Base-by-base conservation (phyloP, 2,888 invertebrate genomes). In the Pyrrhosoma nymphula region DNA sequence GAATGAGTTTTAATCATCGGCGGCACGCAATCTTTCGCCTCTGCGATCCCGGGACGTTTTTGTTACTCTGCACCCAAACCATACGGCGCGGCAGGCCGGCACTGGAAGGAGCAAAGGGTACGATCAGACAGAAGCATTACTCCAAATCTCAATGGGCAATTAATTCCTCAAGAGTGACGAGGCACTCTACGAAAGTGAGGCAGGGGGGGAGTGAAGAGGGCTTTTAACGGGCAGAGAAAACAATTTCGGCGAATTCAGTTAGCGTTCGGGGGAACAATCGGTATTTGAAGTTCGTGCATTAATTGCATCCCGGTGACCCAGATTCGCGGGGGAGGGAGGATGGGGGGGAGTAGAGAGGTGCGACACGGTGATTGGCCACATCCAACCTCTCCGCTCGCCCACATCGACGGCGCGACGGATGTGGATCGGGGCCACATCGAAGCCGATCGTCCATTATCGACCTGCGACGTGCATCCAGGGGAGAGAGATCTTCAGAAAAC, bases 291-390 rank as follows among this genome's bases (percentile, higher is more conserved):
- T 35, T 26, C 47, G 93, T 69, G 69, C 63, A 69, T 93, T 93
- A 93, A 93, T 69, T 93, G 69, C 93, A 75, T 55, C 35, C 2
- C 26, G 4, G 75, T 75, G 93, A 93, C 69, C 93, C 93, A 93
- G 75, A 93, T 93, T 93, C 39, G 47, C 16, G 10, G 69, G 69
- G 23, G 60, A 20, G 26, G 63, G 26, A 20, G 35, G 16, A 6
- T 23, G 23, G 91, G 30, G 91, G 56, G 56, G 20, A 35, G 56
- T 23, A 20, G 47, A n/a, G 47, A 18, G 35, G 26, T 47, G 39
- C 23, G 39, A 39, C 6, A 82, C 35, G 8, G 82, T 18, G 35
- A 35, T 35, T 35, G 35, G 82, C 35, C 82, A n/a, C 75, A 3
- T 30, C 35, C 16, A 6, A n/a, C 75, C 35, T 30, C 30, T n/a